These are phyloP conservation scores for Xylota sylvarum DNA, from an alignment of 2,888 invertebrate species.

Conservation along the genomic window DNA sequence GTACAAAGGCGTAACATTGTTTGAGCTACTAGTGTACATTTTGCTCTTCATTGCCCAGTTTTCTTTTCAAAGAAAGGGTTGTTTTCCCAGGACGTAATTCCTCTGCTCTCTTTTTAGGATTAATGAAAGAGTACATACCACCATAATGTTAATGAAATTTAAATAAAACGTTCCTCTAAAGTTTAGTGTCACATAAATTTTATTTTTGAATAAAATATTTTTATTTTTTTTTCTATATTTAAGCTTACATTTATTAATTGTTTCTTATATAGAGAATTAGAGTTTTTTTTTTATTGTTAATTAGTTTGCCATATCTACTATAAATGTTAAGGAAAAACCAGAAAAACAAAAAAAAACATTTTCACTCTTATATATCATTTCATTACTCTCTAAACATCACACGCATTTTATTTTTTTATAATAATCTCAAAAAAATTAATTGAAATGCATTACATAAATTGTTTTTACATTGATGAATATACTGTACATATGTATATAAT, in stretches of 20 bases:
- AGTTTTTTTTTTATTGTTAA: slow-evolving; percentile 20
- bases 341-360: slow-evolving; percentile 13
- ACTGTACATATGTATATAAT: slow-evolving; percentile 3
- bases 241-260: slow-evolving; percentile 40
- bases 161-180: neutral
- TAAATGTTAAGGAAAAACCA: slow-evolving; percentile 61
- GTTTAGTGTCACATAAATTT: slow-evolving; percentile 73
- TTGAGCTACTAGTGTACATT: too few relatives aligned
- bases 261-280: slow-evolving; percentile 19
- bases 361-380: slow-evolving; percentile 70
- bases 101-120: too few relatives aligned
- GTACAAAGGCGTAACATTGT: too few relatives aligned
- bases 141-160: too few relatives aligned
- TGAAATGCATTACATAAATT: neutral
- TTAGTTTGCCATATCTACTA: slow-evolving; percentile 62
- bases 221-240: slow-evolving; percentile 33
- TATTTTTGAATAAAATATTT: slow-evolving; percentile 70
- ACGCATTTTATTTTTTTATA: slow-evolving; percentile 24
- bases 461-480: slow-evolving; percentile 20
- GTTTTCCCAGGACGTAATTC: too few relatives aligned
- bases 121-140: too few relatives aligned
- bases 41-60: too few relatives aligned
- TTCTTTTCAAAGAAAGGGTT: too few relatives aligned
- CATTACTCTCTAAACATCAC: slow-evolving; percentile 55
- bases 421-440: slow-evolving; percentile 1